Conservation (phyloP, 2,797 vertebrate genomes). For the Falco novaeseelandiae region DNA sequence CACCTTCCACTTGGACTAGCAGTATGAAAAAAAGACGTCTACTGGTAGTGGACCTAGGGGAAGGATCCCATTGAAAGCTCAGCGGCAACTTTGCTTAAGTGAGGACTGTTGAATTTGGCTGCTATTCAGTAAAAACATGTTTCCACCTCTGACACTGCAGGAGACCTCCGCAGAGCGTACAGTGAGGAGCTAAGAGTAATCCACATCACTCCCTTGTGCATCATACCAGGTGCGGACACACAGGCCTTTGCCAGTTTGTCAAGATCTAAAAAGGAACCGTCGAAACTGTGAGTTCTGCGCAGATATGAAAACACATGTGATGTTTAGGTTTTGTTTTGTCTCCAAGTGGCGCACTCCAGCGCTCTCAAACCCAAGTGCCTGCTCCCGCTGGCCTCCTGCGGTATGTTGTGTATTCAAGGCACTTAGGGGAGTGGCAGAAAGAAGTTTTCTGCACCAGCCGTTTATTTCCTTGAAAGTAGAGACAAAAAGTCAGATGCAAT, state of each 20-base stretch:
- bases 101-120: not conserved
- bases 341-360: not conserved
- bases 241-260: not conserved
- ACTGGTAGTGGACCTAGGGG: not conserved
- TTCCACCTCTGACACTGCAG: not conserved
- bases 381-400: not conserved
- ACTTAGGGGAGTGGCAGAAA: not conserved
- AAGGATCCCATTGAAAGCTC: not conserved
- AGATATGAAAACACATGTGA: not conserved
- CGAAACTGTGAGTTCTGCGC: not conserved
- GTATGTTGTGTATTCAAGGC: not conserved
- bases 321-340: not conserved
- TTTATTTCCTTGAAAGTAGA: conserved; percentile 56
- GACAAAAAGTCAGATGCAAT: conserved; percentile 59
- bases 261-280: not conserved
- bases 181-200: not conserved
- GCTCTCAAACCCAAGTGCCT: not conserved
- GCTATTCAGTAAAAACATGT: not conserved
- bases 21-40: not conserved
- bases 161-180: not conserved
- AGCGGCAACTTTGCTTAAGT: not conserved
- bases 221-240: not conserved
- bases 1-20: not conserved
- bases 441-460: not conserved
- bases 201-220: rapidly evolving